Evolutionary conservation across 2,888 invertebrate species (phyloP), one percentile per base, ranked within the genome.

Genomic region (Diarsia rubi): DNA sequence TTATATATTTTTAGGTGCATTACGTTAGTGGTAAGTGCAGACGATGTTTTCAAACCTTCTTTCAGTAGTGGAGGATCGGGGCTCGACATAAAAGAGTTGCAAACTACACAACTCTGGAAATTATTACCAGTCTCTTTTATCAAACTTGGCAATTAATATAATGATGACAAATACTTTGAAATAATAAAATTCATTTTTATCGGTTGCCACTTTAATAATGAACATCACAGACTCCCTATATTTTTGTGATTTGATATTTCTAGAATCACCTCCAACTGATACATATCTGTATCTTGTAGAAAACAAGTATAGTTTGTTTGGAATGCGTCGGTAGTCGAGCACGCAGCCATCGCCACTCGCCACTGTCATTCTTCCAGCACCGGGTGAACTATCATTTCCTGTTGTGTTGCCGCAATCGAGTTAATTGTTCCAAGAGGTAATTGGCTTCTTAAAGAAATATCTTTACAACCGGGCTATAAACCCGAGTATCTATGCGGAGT

Each of bases 361-460:
- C 72, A 49, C 76, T 83, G 74, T 84, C 71, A 79, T 79, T 80
- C 81, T 81, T 76, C 57, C 71, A 70, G 73, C 71, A 69, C 78
- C 81, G 71, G 78, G 73, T 77, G 73, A 77, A 76, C 85, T 77
- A 81, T 83, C 82, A 85, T 88, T 88, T 89, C 83, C 87, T 81
- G 75, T 80, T 78, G 79, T 76, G 87, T 85, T 82, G 82, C 82
- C 63, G 82, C 86, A 88, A 88, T 88, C 74, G 75, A 83, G 79
- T 83, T 90, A 90, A 88, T 90, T 87, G 82, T 85, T 81, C 82
- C 66, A 77, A 86, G 79, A 78, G 79, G 73, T 88, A 85, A 88
- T 86, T 88, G 83, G 78, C 84, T 79, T 70, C 78, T 81, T 84
- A 78, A 81, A 85, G 69, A 84, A 88, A 84, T 86, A 78, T 73